phyloP scores from a whole-genome alignment of 1,140 invertebrate genomes.

The Telenomus remus region DNA sequence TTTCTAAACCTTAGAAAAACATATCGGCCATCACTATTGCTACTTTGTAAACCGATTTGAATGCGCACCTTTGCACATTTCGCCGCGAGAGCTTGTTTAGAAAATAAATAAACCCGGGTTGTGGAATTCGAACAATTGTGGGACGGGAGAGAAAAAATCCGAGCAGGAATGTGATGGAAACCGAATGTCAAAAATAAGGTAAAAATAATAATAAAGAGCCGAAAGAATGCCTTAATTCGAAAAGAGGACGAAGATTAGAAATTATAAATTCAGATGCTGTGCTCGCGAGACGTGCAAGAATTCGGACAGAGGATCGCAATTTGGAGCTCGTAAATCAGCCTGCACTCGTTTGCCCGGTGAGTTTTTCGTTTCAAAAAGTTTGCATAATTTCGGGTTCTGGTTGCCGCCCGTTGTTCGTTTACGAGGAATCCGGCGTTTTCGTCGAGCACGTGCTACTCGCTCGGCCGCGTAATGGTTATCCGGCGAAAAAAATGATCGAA shows the following conservation, averaged over 20 bases:
- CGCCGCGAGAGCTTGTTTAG: constrained; percentile 5
- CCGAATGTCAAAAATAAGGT: too few relatives aligned
- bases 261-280: not conserved
- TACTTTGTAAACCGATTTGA: constrained; percentile 13
- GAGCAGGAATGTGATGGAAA: too few relatives aligned
- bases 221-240: too few relatives aligned
- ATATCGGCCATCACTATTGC: constrained; percentile 31
- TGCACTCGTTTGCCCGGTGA: constrained; percentile 1
- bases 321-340: constrained; percentile 47
- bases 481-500: constrained; percentile 52
- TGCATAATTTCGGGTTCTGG: constrained; percentile 53
- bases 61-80: constrained; percentile 9
- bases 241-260: not conserved
- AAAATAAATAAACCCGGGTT: constrained; percentile 22
- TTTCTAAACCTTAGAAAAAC: constrained; percentile 21
- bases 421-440: constrained; percentile 48
- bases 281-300: not conserved
- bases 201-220: too few relatives aligned
- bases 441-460: constrained; percentile 46
- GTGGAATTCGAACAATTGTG: too few relatives aligned
- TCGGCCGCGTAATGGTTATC: constrained; percentile 53
- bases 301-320: constrained; percentile 25
- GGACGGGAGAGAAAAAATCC: too few relatives aligned
- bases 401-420: constrained; percentile 33
- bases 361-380: constrained; percentile 36